Percentiles rank a stretch among this genome's conserved stretches.
These are phyloP conservation scores for Pseudomyrmex concolor DNA, from an alignment of 1,140 invertebrate species.

Conservation along the genomic window DNA sequence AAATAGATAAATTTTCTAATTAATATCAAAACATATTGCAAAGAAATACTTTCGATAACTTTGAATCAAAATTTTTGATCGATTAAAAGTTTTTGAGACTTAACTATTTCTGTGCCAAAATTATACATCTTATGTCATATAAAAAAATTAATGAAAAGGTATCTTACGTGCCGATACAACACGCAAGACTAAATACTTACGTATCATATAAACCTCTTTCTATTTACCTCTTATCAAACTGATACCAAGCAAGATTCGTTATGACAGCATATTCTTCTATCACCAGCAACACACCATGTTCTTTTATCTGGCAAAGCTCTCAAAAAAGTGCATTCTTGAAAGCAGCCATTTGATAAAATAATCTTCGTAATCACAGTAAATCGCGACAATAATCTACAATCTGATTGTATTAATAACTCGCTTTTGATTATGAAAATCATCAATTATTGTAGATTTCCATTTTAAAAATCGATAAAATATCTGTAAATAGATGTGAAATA, in stretches of 20 bases:
- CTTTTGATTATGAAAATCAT: neutral
- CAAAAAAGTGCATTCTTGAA: conserved; percentile 42
- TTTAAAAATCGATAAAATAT: neutral
- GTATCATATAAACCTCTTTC: conserved; percentile 28
- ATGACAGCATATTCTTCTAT: neutral
- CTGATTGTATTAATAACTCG: neutral
- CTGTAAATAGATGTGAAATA: no score
- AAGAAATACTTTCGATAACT: no score
- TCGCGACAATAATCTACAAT: neutral
- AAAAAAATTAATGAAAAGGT: conserved; percentile 62
- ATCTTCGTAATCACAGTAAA: conserved; percentile 11
- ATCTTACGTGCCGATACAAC: conserved; percentile 83
- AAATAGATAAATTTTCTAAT: conserved; percentile 42
- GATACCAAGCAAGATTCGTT: neutral
- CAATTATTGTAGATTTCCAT: conserved; percentile 2
- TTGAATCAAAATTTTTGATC: neutral
- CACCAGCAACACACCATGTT: conserved; percentile 43
- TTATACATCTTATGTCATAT: conserved; percentile 36
- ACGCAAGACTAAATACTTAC: conserved; percentile 83
- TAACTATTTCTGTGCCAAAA: conserved; percentile 50
- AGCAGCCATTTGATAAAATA: neutral
- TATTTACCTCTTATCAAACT: conserved; percentile 41
- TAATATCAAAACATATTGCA: neutral
- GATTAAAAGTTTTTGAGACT: neutral
- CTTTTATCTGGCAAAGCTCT: conserved; percentile 1